A percentile compares a stretch with the other conserved stretches of the same genome.
Evolutionary conservation across 2,113 vertebrate species (phyloP).

Genomic region (Mobula hypostoma): DNA sequence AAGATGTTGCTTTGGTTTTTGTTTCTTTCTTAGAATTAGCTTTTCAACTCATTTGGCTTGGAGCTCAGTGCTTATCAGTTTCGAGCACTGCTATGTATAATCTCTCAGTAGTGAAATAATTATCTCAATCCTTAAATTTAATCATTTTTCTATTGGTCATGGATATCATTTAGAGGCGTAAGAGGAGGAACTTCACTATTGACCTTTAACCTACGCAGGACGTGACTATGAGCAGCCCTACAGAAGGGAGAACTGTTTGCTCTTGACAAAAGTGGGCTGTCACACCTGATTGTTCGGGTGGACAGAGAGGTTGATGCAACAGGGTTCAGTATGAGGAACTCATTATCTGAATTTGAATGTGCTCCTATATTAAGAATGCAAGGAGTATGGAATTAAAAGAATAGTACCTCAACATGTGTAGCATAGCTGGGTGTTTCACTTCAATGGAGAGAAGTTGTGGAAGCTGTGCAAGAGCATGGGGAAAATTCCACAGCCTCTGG

Average conservation of each 20-base stretch:
- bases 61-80: background rate
- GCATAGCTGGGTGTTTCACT: background rate
- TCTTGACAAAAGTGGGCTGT: background rate
- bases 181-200: background rate
- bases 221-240: too few relatives aligned
- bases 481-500: too few relatives aligned
- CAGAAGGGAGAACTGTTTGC: background rate
- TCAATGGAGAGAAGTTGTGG: background rate
- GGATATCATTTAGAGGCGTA: background rate
- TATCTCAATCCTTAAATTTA: background rate
- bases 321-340: background rate
- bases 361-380: background rate
- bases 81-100: background rate
- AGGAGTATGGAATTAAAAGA: background rate
- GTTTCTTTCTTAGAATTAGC: background rate
- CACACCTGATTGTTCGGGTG: background rate
- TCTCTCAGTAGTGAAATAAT: background rate
- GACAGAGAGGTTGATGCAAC: background rate
- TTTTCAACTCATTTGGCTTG: background rate
- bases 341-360: slow-evolving; percentile 1
- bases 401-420: background rate
- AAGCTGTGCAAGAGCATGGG: background rate
- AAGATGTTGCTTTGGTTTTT: background rate
- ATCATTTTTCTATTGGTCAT: background rate
- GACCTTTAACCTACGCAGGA: background rate